Base-by-base conservation (phyloP, 2,113 vertebrate species). In the Sisor rabdophorus region DNA sequence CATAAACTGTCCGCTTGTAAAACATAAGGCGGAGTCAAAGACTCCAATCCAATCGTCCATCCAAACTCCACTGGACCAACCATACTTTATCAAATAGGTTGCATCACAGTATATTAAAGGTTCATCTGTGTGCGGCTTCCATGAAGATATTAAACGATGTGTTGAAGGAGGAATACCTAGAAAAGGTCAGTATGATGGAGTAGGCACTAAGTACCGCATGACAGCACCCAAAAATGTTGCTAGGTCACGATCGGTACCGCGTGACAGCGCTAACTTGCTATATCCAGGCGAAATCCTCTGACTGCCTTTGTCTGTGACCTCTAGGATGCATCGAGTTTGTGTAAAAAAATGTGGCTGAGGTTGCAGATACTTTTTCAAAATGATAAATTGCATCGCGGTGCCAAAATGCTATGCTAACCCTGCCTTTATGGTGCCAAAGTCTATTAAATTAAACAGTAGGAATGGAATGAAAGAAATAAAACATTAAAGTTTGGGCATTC, bases 31-130 rank as follows among this genome's bases (percentile, higher is more conserved):
- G 22, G 19, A 60, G 24, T 20, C 54, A 48, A 44, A 72, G 75
- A 78, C 68, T 77, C 69, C 69, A 71, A 65, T 76, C n/a, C 32
- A n/a, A 19, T 26, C 44, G 12, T 54, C 59, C n/a, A 52, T 64
- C 71, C 54, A 72, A 69, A 44, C 22, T 53, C 68, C 6, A 55
- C 24, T 11, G 75, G 17, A 8, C 55, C 70, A 60, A 44, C 47
- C 54, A 36, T 77, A 22, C 69, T 83, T 77, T 78, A 80, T 80
- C 81, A 75, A 36, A 60, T 56, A 40, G 36, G 12, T 55, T 65
- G 75, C 67, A 54, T 73, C 61, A 65, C 77, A 61, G 78, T 83
- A 80, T 79, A 84, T 82, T 82, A 87, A 78, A 79, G 50, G 76
- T 71, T 79, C 76, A 81, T 76, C 74, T 75, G 73, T 54, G 67